Base-by-base conservation (phyloP, 2,797 vertebrate genomes). In the Enteromius trimaculatus region DNA sequence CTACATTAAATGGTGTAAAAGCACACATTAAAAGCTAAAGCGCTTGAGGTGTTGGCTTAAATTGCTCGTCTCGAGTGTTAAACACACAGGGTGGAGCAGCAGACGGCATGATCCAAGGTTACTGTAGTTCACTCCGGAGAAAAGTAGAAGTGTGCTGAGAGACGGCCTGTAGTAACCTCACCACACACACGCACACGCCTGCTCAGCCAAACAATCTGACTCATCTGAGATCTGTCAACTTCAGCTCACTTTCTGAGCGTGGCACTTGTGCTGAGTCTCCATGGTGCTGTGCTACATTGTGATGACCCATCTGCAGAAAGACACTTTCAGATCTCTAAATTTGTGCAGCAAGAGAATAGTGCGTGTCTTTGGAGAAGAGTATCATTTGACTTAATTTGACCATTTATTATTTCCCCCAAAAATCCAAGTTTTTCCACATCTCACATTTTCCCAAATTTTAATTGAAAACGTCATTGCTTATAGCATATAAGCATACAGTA, bases 91-190 rank as follows among this genome's bases (percentile, higher is more conserved):
- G 85, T 58, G 53, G 47, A 86, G 83, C 23, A 19, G 3, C 75
- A 47, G 72, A 80, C 49, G 39, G 70, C 51, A 53, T 49, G 62
- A 23, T 83, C 78, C 4, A 69, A 80, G 86, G 86, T 88, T 88
- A 88, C 81, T 80, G 29, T 23, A 84, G 86, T 85, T 85, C 79
- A 83, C 6, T 1, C 34, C 23, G 39, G 23, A 76, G 75, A 60
- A 66, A 86, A 51, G n/a, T 34, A 75, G 69, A 70, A 42, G 31
- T 31, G 71, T 60, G 37, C 19, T 19, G 49, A 74, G 62, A 74
- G 64, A 82, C 29, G 85, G 31, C 87, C 87, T 79, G 34, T n/a
- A 85, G 85, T 87, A 84, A 88, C 85, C 62, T 37, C 26, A 39
- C 16, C 39, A 16, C 72, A 75, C 65, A 60, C 62, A 47, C 17